Evolutionary conservation across 2,113 vertebrate genomes (phyloP).

Genomic region (Hepsetus odoe): DNA sequence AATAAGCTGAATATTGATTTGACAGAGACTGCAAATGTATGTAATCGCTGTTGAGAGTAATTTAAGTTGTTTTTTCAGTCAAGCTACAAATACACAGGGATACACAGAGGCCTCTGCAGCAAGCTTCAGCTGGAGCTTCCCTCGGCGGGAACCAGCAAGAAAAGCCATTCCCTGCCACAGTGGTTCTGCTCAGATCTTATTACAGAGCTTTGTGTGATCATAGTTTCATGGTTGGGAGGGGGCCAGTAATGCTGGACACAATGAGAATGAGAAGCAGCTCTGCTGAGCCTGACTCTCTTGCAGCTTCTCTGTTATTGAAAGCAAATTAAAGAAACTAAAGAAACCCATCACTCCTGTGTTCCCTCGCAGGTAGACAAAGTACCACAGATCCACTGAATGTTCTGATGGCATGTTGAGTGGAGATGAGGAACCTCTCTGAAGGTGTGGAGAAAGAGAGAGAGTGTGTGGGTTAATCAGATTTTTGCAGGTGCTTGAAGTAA

Average conservation of each 20-base stretch:
- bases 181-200: conserved; percentile 53
- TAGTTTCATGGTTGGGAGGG: conserved; percentile 50
- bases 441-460: conserved; percentile 11
- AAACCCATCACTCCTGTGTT: conserved; percentile 7
- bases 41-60: conserved; percentile 63
- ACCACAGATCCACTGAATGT: conserved; percentile 36
- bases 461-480: conserved; percentile 41
- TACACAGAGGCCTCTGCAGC: conserved; percentile 35
- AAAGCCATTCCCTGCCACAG: conserved; percentile 55
- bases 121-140: conserved; percentile 44
- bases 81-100: conserved; percentile 47
- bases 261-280: conserved; percentile 33
- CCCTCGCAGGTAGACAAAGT: conserved; percentile 21
- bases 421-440: conserved; percentile 12
- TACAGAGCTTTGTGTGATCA: conserved; percentile 52
- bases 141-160: conserved; percentile 44
- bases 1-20: conserved; percentile 74
- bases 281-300: conserved; percentile 30
- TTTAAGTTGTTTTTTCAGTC: conserved; percentile 54
- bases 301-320: conserved; percentile 41
- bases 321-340: neutral
- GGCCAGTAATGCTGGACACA: conserved; percentile 35
- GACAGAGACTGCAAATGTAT: conserved; percentile 70
- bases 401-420: conserved; percentile 1
- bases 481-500: conserved; percentile 31